A percentile compares a stretch with the other conserved stretches of the same genome.
Conservation (phyloP, 1,140 invertebrate species). For the Thereuonema tuberculata region DNA sequence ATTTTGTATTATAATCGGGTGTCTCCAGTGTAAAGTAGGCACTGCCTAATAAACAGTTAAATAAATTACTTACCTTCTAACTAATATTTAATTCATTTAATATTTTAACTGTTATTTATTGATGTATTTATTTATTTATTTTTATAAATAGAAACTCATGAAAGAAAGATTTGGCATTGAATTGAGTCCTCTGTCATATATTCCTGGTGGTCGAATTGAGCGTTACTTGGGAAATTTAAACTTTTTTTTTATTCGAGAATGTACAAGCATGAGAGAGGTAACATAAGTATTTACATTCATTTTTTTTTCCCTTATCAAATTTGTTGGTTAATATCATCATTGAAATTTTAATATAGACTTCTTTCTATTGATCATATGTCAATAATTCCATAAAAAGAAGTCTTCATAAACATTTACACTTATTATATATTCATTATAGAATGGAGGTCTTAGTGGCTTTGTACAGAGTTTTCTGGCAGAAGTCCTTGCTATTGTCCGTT, state of each 20-base stretch:
- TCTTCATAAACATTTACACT: not conserved
- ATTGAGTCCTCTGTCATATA: constrained; percentile 64
- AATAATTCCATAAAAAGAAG: not conserved
- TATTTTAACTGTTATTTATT: no score
- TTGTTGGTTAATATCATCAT: no score
- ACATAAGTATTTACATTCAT: constrained; percentile 15
- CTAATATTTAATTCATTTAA: no score
- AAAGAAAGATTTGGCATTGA: constrained; percentile 49
- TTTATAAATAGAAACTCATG: no score
- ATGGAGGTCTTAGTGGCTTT: constrained; percentile 81
- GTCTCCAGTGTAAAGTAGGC: no score
- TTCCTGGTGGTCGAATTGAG: constrained; percentile 64
- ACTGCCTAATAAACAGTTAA: no score
- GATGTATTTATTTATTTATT: no score
- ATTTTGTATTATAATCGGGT: no score
- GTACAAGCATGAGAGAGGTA: constrained; percentile 77
- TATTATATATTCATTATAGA: constrained; percentile 30
- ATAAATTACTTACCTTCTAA: no score
- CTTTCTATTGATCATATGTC: not conserved
- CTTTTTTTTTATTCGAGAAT: constrained; percentile 91
- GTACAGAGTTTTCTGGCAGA: constrained; percentile 86
- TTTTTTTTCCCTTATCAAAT: no score
- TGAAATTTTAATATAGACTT: not conserved
- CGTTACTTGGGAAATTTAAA: constrained; percentile 84
- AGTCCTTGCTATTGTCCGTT: constrained; percentile 74